A percentile compares a stretch with the other conserved stretches of the same genome.
Evolutionary conservation across 2,888 invertebrate species (phyloP).

Genomic region (Drosophila setosimentum): DNA sequence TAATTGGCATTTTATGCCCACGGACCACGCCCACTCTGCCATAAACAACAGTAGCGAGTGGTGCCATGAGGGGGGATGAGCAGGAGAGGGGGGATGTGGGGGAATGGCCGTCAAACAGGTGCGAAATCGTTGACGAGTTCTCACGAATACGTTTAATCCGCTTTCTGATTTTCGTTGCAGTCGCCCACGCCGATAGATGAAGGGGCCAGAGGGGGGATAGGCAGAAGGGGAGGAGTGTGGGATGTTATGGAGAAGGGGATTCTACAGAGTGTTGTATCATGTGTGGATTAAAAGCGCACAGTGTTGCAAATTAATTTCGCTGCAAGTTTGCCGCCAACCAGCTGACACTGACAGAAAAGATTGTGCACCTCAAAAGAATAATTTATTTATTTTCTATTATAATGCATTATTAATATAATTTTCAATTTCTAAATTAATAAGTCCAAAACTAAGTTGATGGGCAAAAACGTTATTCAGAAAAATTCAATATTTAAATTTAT

Average conservation of each 20-base stretch:
- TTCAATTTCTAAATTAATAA: neutral
- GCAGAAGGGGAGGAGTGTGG: slow-evolving; percentile 2
- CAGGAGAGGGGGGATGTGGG: neutral
- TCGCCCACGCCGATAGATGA: slow-evolving; percentile 22
- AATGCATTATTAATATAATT: neutral
- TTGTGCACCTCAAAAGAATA: neutral
- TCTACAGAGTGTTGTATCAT: slow-evolving; percentile 59
- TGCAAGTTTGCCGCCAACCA: slow-evolving; percentile 72
- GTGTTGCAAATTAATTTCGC: slow-evolving; percentile 74
- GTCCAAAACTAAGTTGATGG: neutral
- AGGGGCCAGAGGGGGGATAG: too few species aligned
- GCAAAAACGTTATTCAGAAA: neutral
- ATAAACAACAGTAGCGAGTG: neutral
- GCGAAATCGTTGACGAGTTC: slow-evolving; percentile 83
- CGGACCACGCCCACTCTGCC: slow-evolving; percentile 40
- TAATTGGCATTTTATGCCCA: slow-evolving; percentile 74
- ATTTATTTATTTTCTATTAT: neutral
- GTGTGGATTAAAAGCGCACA: slow-evolving; percentile 72
- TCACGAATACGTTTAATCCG: slow-evolving; percentile 84
- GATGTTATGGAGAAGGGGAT: slow-evolving; percentile 22
- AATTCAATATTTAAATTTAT: neutral
- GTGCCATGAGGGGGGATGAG: too few species aligned
- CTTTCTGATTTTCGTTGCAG: slow-evolving; percentile 79
- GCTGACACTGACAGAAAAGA: neutral
- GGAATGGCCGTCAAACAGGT: slow-evolving; percentile 68